Conservation (phyloP, 2,113 vertebrate genomes). For the Hyperopisus bebe region DNA sequence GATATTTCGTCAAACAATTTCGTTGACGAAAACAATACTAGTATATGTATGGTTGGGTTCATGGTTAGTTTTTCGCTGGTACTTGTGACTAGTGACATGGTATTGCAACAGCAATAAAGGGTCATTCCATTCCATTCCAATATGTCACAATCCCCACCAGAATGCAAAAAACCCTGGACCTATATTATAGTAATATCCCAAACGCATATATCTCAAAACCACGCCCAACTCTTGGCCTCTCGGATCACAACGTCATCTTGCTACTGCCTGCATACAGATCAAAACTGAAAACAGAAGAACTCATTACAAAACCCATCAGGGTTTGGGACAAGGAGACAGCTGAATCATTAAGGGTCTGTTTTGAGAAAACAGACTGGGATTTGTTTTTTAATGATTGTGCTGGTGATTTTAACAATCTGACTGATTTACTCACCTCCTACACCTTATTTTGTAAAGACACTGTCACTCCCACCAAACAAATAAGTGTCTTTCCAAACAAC, state of each 20-base stretch:
- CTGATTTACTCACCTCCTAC: background rate
- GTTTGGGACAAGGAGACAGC: too few relatives aligned
- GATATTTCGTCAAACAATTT: too few relatives aligned
- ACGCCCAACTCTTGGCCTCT: background rate
- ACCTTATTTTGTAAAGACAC: background rate
- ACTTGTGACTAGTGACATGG: too few relatives aligned
- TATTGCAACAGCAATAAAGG: too few relatives aligned
- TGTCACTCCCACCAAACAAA: background rate
- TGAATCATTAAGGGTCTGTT: too few relatives aligned
- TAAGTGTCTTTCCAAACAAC: background rate
- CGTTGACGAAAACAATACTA: too few relatives aligned
- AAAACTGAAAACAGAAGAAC: background rate
- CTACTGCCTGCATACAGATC: background rate
- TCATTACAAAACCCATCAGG: background rate
- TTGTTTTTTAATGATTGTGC: background rate
- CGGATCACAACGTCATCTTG: too few relatives aligned
- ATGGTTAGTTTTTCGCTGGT: too few relatives aligned
- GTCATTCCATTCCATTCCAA: too few relatives aligned
- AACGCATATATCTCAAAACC: background rate
- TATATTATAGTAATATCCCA: background rate
- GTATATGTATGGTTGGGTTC: too few relatives aligned
- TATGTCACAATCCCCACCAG: background rate
- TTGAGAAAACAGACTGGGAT: too few relatives aligned
- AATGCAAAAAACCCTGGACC: background rate
- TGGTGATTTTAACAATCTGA: background rate